phyloP scores from a whole-genome alignment of 1,140 invertebrate genomes.

The Mylabris phalerata region DNA sequence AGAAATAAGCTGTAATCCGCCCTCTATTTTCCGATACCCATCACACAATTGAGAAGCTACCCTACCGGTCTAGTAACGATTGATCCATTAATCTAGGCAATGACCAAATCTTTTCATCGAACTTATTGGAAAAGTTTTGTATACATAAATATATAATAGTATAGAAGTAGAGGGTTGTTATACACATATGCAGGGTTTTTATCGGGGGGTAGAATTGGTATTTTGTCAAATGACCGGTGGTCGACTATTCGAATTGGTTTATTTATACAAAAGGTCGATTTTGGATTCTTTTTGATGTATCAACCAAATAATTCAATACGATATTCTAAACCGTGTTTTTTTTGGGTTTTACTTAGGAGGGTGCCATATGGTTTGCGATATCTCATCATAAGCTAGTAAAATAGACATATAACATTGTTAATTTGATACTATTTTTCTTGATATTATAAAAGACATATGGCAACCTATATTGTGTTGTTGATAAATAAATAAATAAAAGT shows the following conservation, averaged over 20 bases:
- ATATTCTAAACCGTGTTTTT: constrained; percentile 11
- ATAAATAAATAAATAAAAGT: neutral
- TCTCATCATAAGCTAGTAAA: neutral
- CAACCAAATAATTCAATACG: constrained; percentile 4
- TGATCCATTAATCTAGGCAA: constrained; percentile 11
- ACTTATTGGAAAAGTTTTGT: constrained; percentile 9
- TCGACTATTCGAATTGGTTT: neutral
- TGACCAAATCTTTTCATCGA: constrained; percentile 10
- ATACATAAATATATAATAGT: neutral
- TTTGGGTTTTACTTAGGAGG: neutral
- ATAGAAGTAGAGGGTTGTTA: too few species aligned
- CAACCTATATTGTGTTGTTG: neutral
- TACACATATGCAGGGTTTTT: too few species aligned
- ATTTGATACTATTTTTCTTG: constrained; percentile 10
- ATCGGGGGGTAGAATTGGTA: too few species aligned
- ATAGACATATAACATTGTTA: constrained; percentile 2
- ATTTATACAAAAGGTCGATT: neutral
- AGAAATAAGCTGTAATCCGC: too few species aligned
- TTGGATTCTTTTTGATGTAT: neutral
- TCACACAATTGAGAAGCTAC: too few species aligned
- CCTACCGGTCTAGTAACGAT: too few species aligned
- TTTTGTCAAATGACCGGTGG: constrained; percentile 1
- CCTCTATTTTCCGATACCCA: too few species aligned
- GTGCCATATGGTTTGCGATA: constrained; percentile 11
- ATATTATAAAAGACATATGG: constrained; percentile 4